Conservation (phyloP, 2,888 invertebrate species). For the Sphaerophoria rueppellii region DNA sequence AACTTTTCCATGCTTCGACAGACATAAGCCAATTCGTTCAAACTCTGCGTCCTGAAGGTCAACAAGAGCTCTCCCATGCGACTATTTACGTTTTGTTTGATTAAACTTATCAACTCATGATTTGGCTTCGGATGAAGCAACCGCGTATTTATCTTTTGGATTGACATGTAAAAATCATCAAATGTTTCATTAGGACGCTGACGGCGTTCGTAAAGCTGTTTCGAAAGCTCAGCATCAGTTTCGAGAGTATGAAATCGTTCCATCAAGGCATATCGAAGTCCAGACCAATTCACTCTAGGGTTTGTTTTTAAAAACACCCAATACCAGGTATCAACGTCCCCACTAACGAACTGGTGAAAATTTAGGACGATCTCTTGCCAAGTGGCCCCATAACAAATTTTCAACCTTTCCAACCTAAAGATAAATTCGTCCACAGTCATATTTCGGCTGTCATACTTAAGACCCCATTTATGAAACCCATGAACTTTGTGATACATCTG, state of each 20-base stretch:
- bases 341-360: not conserved
- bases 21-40: slow-evolving; percentile 1
- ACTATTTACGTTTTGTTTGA: slow-evolving; percentile 10
- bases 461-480: too few relatives aligned
- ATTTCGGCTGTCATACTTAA: not conserved
- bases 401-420: not conserved
- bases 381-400: not conserved
- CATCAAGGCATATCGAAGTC: not conserved
- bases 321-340: not conserved
- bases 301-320: not conserved
- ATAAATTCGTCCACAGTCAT: slow-evolving; percentile 21
- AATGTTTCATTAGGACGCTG: not conserved
- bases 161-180: not conserved
- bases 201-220: not conserved
- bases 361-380: not conserved
- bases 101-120: not conserved
- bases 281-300: not conserved
- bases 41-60: not conserved
- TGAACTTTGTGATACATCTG: too few relatives aligned
- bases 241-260: not conserved
- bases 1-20: slow-evolving; percentile 1
- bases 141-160: not conserved
- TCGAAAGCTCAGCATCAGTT: not conserved
- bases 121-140: not conserved
- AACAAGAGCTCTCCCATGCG: not conserved